Conservation (phyloP, 2,888 invertebrate genomes). For the Caenorhabditis wallacei region DNA sequence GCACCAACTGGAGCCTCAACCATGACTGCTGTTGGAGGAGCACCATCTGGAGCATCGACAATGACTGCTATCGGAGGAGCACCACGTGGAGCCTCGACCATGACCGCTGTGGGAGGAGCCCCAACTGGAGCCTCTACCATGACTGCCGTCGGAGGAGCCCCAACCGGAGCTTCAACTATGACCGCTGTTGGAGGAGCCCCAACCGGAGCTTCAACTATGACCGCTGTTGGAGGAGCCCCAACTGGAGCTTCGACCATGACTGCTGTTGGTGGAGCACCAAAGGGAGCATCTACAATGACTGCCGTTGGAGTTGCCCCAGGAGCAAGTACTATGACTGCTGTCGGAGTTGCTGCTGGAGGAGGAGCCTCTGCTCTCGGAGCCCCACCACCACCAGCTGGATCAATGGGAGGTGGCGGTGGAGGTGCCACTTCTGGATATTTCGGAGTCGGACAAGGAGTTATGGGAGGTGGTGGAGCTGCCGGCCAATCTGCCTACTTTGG, state of each 20-base stretch:
- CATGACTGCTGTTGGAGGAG: slow-evolving; percentile 37
- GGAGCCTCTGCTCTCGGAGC: slow-evolving; percentile 44
- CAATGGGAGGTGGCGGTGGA: slow-evolving; percentile 52
- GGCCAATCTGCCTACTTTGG: slow-evolving; percentile 68
- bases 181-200: slow-evolving; percentile 70
- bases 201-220: slow-evolving; percentile 71
- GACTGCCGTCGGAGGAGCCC: slow-evolving; percentile 72
- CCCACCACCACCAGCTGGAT: slow-evolving; percentile 34
- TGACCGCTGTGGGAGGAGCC: slow-evolving; percentile 73
- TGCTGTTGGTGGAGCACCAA: slow-evolving; percentile 70
- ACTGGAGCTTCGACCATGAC: slow-evolving; percentile 73
- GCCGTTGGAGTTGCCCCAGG: slow-evolving; percentile 73
- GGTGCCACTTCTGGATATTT: slow-evolving; percentile 64
- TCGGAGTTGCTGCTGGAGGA: slow-evolving; percentile 48
- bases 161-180: slow-evolving; percentile 70
- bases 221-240: slow-evolving; percentile 40
- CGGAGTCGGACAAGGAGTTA: slow-evolving; percentile 62
- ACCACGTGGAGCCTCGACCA: slow-evolving; percentile 65
- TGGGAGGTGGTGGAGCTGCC: slow-evolving; percentile 44
- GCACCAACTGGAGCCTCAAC: slow-evolving; percentile 14
- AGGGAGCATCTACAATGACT: slow-evolving; percentile 75
- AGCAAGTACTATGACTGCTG: slow-evolving; percentile 65
- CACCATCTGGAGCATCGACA: slow-evolving; percentile 27
- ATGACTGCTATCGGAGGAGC: slow-evolving; percentile 42
- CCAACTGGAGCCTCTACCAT: slow-evolving; percentile 72